phyloP scores from a whole-genome alignment of 2,113 vertebrate genomes.

The Lophura nycthemera region DNA sequence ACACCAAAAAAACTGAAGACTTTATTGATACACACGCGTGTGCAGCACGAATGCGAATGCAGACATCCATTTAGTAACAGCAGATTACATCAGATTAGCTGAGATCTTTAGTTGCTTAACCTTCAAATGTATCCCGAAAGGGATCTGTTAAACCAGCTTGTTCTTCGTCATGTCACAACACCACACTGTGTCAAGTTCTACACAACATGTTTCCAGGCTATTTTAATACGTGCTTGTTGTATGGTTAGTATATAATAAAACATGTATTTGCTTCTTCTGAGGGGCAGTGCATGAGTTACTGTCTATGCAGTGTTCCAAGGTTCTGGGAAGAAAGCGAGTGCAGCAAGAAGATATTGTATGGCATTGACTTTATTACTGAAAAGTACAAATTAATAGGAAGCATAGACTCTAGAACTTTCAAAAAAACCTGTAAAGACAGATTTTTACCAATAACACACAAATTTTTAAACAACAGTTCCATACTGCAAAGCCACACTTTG shows the following conservation, averaged over 20 bases:
- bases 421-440: background rate
- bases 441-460: background rate
- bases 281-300: background rate
- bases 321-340: conserved; percentile 12
- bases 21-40: conserved; percentile 45
- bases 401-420: background rate
- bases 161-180: conserved; percentile 19
- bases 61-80: conserved; percentile 73
- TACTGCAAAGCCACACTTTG: background rate
- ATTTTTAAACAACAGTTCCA: conserved; percentile 15
- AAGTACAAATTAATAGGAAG: background rate
- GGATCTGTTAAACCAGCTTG: conserved; percentile 56
- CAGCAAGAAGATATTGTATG: background rate
- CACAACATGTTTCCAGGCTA: background rate
- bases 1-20: conserved; percentile 36
- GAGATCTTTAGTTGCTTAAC: conserved; percentile 81
- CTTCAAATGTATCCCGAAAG: conserved; percentile 77
- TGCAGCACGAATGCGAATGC: background rate
- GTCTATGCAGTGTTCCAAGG: background rate
- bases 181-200: conserved; percentile 1
- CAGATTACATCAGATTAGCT: conserved; percentile 86
- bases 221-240: background rate
- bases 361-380: background rate
- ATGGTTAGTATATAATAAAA: background rate
- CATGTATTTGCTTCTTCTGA: background rate